Conservation (phyloP, 2,113 vertebrate species). For the Orcinus orca region DNA sequence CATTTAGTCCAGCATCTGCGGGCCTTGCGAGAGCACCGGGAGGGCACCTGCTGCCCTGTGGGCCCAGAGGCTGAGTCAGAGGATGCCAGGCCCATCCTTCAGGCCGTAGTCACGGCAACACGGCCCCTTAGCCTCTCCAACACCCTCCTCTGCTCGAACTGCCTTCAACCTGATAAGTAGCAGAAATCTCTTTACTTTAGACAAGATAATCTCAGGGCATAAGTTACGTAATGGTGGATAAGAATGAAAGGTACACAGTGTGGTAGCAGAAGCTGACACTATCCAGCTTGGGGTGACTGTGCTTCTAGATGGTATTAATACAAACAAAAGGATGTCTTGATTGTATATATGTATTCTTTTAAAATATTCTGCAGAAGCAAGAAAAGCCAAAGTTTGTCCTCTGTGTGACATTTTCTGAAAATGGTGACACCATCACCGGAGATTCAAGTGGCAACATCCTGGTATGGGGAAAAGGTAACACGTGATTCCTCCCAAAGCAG, state of each 20-base stretch:
- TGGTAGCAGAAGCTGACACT: background rate
- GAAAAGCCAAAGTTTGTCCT: slow-evolving; percentile 99
- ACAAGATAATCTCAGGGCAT: fast-evolving
- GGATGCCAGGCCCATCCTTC: background rate
- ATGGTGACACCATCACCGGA: slow-evolving; percentile 97
- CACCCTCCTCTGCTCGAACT: no score
- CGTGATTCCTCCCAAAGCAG: background rate
- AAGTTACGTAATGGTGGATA: fast-evolving
- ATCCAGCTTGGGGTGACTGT: fast-evolving
- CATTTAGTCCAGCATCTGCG: no score
- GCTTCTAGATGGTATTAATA: background rate
- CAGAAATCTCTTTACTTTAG: background rate
- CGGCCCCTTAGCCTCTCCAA: fast-evolving
- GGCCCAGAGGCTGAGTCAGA: background rate
- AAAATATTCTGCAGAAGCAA: slow-evolving; percentile 76
- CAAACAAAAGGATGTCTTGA: background rate
- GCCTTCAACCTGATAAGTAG: background rate
- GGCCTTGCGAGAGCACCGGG: background rate
- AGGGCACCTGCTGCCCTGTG: background rate
- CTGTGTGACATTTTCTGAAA: slow-evolving; percentile 98
- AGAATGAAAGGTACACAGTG: fast-evolving
- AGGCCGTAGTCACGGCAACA: background rate
- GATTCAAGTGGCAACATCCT: slow-evolving; percentile 98
- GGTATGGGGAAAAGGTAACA: slow-evolving; percentile 98
- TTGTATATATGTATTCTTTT: background rate